Evolutionary conservation across 2,113 vertebrate species (phyloP).

Genomic region (Accipiter virgatus): DNA sequence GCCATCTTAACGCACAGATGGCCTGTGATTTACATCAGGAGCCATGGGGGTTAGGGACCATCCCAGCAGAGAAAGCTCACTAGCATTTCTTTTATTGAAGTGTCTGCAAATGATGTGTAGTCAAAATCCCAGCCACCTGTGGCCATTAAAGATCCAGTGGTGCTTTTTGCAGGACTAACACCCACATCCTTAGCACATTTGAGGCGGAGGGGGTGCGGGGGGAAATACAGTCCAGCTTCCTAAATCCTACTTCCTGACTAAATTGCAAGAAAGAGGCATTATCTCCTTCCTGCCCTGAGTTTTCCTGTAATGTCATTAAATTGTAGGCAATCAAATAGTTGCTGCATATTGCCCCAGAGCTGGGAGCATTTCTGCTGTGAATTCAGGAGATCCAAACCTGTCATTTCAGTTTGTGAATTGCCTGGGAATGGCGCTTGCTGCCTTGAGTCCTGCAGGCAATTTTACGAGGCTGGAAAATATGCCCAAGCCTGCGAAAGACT

Average conservation of each 20-base stretch:
- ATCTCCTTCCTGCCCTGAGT: not conserved
- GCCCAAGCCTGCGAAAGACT: not conserved
- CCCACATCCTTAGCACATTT: not conserved
- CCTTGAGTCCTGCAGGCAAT: not conserved
- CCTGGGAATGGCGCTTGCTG: not conserved
- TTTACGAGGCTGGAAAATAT: not conserved
- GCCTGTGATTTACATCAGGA: not conserved
- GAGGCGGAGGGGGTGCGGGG: rapidly evolving
- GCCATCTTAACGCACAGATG: constrained; percentile 13
- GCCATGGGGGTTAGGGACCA: not conserved
- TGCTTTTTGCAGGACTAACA: not conserved
- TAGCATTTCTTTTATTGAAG: constrained; percentile 18
- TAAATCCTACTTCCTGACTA: not conserved
- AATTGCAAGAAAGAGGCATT: not conserved
- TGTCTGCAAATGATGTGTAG: not conserved
- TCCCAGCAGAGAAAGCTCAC: constrained; percentile 3
- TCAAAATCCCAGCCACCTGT: not conserved
- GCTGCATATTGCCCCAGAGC: not conserved
- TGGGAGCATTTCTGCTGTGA: not conserved
- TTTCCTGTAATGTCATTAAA: not conserved
- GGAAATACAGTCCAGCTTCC: not conserved
- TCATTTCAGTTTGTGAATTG: not conserved
- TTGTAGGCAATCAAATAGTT: not conserved
- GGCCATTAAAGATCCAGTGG: not conserved
- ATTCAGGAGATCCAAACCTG: not conserved